Percentiles rank a stretch among this genome's conserved stretches.
phyloP scores from a whole-genome alignment of 2,113 vertebrate genomes.

The Centropus bengalensis region DNA sequence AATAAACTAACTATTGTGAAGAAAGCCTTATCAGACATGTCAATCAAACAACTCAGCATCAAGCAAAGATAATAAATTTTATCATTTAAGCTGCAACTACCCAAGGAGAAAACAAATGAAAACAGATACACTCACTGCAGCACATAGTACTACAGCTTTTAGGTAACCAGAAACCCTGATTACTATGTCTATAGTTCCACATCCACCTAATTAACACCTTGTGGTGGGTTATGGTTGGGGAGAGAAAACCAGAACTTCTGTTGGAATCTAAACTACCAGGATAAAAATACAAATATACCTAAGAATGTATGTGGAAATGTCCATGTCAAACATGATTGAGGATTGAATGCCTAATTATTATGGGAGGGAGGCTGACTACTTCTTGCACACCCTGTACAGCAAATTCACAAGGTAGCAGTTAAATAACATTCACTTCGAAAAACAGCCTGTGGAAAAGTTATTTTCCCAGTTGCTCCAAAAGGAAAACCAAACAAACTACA shows the following conservation, averaged over 20 bases:
- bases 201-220: neutral
- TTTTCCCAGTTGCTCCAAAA: neutral
- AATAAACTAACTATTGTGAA: neutral
- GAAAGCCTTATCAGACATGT: neutral
- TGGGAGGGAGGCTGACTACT: neutral
- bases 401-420: constrained; percentile 13
- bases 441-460: constrained; percentile 9
- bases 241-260: neutral
- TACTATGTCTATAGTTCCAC: neutral
- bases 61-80: neutral
- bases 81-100: neutral
- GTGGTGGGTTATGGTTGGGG: neutral
- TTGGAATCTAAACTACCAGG: neutral
- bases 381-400: neutral
- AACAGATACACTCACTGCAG: neutral
- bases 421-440: neutral
- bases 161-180: neutral
- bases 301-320: neutral
- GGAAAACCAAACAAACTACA: neutral
- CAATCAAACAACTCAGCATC: neutral
- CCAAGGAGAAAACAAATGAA: neutral
- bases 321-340: neutral
- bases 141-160: neutral
- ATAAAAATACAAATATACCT: neutral
- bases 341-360: neutral